Conservation (phyloP, 2,888 invertebrate species). For the Drepana falcataria region DNA sequence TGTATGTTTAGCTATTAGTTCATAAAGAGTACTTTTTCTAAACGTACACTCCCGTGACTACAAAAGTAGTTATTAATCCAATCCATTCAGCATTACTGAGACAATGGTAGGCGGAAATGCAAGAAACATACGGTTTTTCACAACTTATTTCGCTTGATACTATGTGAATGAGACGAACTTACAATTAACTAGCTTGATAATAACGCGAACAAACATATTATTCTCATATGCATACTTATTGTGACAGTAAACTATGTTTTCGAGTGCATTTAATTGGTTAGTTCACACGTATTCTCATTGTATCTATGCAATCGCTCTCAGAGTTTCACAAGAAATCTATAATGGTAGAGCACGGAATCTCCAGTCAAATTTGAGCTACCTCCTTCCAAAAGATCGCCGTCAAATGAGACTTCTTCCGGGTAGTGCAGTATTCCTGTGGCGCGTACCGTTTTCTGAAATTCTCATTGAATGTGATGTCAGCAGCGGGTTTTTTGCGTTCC, state of each 20-base stretch:
- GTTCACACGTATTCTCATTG: neutral
- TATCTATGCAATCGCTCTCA: neutral
- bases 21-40: conserved; percentile 16
- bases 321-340: no score
- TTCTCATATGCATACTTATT: conserved; percentile 9
- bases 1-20: neutral
- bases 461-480: no score
- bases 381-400: no score
- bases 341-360: no score
- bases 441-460: no score
- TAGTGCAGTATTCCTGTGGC: no score
- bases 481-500: no score
- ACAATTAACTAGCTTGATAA: conserved; percentile 52
- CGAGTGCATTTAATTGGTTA: no score
- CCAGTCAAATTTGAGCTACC: no score
- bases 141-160: conserved; percentile 42
- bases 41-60: conserved; percentile 26
- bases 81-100: conserved; percentile 54
- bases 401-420: no score
- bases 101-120: conserved; percentile 71
- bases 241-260: neutral
- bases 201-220: conserved; percentile 30
- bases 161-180: conserved; percentile 54
- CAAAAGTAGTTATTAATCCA: conserved; percentile 48
- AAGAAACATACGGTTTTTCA: conserved; percentile 56